These are phyloP conservation scores for Coilia nasus DNA, from an alignment of 2,797 vertebrate species.

Conservation along the genomic window DNA sequence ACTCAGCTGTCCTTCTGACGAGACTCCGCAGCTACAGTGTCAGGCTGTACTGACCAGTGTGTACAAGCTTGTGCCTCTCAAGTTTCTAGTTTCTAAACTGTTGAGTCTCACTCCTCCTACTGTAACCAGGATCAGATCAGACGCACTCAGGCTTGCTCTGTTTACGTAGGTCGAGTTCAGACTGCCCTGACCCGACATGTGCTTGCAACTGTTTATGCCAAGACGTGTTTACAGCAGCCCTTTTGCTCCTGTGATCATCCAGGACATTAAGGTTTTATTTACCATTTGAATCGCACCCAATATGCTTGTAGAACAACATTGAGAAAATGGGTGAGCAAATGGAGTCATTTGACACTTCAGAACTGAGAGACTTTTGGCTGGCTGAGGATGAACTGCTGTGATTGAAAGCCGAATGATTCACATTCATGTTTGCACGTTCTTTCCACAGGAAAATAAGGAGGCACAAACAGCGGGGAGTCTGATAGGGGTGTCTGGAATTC, in stretches of 20 bases:
- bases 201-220: neutral
- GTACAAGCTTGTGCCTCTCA: neutral
- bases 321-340: neutral
- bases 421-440: constrained; percentile 38
- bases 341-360: neutral
- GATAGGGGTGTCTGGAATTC: constrained; percentile 29
- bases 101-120: neutral
- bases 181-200: neutral
- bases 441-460: constrained; percentile 40
- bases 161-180: neutral
- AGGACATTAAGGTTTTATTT: neutral
- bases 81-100: neutral
- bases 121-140: neutral
- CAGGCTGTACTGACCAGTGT: neutral
- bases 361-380: neutral
- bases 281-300: neutral
- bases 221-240: neutral
- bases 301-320: neutral
- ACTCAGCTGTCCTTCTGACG: neutral
- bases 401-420: constrained; percentile 11
- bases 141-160: neutral
- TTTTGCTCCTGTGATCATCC: neutral
- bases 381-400: constrained; percentile 18
- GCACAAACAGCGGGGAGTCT: constrained; percentile 33
- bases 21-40: neutral